These are phyloP conservation scores for Excalfactoria chinensis DNA, from an alignment of 2,113 vertebrate species.

Conservation along the genomic window DNA sequence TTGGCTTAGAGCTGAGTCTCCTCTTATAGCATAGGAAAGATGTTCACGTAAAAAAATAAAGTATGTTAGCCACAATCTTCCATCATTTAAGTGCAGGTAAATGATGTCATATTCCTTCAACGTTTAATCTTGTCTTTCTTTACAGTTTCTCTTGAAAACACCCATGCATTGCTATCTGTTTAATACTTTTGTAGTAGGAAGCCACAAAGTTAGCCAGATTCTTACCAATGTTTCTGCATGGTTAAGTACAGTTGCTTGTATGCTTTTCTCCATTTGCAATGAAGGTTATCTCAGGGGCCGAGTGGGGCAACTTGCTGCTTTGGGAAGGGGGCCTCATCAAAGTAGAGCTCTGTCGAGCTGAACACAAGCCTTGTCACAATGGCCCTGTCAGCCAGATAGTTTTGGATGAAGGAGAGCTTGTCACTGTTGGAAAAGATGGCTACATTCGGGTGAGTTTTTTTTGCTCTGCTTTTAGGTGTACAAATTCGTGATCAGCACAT, in stretches of 20 bases:
- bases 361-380: slow-evolving; percentile 80
- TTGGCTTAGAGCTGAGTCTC: not conserved
- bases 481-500: not conserved
- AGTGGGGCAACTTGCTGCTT: slow-evolving; percentile 94
- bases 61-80: not conserved
- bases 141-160: not conserved
- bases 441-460: slow-evolving; percentile 83
- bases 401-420: slow-evolving; percentile 89
- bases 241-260: not conserved
- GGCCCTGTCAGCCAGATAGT: slow-evolving; percentile 87
- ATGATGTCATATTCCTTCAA: not conserved
- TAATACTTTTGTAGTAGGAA: not conserved
- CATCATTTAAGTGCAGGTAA: not conserved
- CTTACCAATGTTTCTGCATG: not conserved
- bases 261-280: not conserved
- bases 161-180: not conserved
- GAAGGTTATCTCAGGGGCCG: slow-evolving; percentile 93
- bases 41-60: not conserved
- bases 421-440: slow-evolving; percentile 89
- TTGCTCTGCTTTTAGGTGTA: not conserved
- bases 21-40: not conserved
- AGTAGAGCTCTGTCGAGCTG: slow-evolving; percentile 86
- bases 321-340: slow-evolving; percentile 93
- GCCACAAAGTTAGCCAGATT: not conserved
- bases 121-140: not conserved